Conservation (phyloP, 2,888 invertebrate genomes). For the Tricholauxania praeusta region DNA sequence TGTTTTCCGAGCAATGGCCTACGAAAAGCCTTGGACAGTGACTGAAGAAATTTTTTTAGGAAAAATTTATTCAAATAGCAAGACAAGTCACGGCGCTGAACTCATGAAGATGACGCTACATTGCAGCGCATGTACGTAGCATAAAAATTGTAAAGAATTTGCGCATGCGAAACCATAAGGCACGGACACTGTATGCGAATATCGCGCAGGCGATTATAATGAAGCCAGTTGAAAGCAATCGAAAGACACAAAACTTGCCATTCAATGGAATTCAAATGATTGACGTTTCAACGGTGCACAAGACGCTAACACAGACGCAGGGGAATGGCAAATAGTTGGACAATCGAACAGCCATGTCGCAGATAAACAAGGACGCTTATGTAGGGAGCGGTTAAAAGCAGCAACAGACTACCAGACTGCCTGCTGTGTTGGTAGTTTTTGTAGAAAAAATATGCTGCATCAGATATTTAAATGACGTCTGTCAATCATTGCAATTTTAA, state of each 20-base stretch:
- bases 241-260: not conserved
- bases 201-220: not conserved
- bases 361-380: not conserved
- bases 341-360: not conserved
- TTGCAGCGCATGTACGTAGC: not conserved
- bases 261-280: constrained; percentile 5
- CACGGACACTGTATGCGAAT: not conserved
- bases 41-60: not conserved
- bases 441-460: not conserved
- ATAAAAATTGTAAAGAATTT: not conserved
- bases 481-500: constrained; percentile 14
- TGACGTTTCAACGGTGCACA: not conserved
- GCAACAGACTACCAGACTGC: not conserved
- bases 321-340: not conserved
- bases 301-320: no score
- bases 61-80: not conserved
- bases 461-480: constrained; percentile 28
- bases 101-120: not conserved
- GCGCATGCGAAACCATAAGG: not conserved
- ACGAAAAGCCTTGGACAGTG: not conserved
- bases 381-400: constrained; percentile 4
- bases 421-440: constrained; percentile 8
- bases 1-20: not conserved
- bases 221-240: not conserved
- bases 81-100: constrained; percentile 11